Percentiles rank a stretch among this genome's conserved stretches.
Conservation (phyloP, 2,888 invertebrate species). For the Nomada hirtipes region DNA sequence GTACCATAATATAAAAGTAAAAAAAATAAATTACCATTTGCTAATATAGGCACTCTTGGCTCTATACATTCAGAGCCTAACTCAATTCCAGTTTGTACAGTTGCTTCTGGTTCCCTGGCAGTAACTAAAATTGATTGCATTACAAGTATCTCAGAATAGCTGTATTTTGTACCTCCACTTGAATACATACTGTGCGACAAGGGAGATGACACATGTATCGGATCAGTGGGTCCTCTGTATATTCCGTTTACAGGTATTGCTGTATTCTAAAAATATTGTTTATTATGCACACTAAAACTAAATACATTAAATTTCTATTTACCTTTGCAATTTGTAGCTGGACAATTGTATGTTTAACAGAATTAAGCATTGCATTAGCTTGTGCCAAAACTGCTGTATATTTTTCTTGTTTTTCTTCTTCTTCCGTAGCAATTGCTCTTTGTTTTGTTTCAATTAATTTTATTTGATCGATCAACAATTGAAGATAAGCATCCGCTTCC, state of each 20-base stretch:
- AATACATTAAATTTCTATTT: constrained; percentile 82
- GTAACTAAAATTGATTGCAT: constrained; percentile 63
- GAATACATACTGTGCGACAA: constrained; percentile 76
- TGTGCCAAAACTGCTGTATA: constrained; percentile 79
- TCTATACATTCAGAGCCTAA: constrained; percentile 88
- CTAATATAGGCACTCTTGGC: constrained; percentile 78
- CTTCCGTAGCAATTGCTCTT: constrained; percentile 66
- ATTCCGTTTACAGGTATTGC: constrained; percentile 96
- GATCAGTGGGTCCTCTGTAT: constrained; percentile 88
- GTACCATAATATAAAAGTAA: constrained; percentile 48
- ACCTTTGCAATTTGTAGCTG: constrained; percentile 99
- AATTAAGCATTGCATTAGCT: constrained; percentile 95
- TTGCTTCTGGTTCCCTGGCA: constrained; percentile 79
- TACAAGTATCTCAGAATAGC: neutral
- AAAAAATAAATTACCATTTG: constrained; percentile 75
- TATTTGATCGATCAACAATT: constrained; percentile 97
- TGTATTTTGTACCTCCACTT: neutral
- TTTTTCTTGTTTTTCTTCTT: constrained; percentile 75
- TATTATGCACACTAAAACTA: neutral
- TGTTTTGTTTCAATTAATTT: constrained; percentile 86
- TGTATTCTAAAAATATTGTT: constrained; percentile 89
- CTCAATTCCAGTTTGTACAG: constrained; percentile 87
- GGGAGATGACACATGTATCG: constrained; percentile 73
- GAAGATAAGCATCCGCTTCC: constrained; percentile 98
- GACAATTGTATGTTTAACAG: constrained; percentile 99